Evolutionary conservation across 1,140 invertebrate genomes (phyloP).

Genomic region (Drosophila arawakana): DNA sequence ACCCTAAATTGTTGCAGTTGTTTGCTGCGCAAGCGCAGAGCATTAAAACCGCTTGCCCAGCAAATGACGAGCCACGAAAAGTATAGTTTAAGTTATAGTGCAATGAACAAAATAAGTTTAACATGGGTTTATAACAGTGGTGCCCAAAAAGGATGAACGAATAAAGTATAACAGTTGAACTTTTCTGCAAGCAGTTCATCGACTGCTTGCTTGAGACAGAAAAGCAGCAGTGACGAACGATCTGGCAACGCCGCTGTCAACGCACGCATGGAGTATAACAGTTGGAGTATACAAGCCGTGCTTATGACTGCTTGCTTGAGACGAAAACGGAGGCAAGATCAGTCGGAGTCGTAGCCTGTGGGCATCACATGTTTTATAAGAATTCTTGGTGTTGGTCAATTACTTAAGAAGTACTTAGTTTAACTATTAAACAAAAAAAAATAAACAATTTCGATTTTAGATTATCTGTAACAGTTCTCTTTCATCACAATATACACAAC

Average conservation of each 20-base stretch:
- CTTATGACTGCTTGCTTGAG: too few relatives aligned
- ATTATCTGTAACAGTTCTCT: conserved; percentile 55
- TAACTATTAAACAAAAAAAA: not conserved
- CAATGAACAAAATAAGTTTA: conserved; percentile 61
- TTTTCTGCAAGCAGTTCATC: too few relatives aligned
- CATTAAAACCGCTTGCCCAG: conserved; percentile 48
- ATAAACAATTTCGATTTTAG: conserved; percentile 29
- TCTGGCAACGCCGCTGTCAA: too few relatives aligned
- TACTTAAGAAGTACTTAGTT: not conserved
- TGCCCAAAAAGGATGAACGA: too few relatives aligned
- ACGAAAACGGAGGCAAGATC: too few relatives aligned
- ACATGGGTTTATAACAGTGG: conserved; percentile 15
- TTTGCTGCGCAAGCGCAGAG: conserved; percentile 63
- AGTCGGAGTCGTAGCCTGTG: too few relatives aligned
- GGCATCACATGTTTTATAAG: not conserved
- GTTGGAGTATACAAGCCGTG: too few relatives aligned
- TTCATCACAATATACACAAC: conserved; percentile 53
- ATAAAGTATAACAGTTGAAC: too few relatives aligned
- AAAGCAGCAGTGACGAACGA: too few relatives aligned
- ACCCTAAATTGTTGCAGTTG: conserved; percentile 48
- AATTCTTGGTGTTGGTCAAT: not conserved
- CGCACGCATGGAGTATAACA: too few relatives aligned
- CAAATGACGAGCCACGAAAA: conserved; percentile 57
- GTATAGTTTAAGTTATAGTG: conserved; percentile 60
- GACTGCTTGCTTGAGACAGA: too few relatives aligned